Conservation (phyloP, 1,140 invertebrate genomes). For the Cyrtorhinus lividipennis region DNA sequence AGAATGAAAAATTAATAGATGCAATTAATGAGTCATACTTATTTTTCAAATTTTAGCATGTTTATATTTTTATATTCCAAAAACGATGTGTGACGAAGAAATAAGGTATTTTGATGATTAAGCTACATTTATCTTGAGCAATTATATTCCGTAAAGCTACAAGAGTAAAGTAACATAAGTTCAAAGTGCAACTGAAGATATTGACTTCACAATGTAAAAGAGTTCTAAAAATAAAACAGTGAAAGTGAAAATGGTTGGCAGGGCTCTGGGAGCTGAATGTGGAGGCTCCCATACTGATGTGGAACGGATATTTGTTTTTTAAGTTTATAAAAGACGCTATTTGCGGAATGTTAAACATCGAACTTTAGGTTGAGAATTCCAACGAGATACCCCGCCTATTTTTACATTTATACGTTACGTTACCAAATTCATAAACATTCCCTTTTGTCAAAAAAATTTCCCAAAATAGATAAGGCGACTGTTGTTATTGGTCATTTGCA, state of each 20-base stretch:
- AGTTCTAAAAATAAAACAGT: too few relatives aligned
- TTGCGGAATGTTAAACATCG: neutral
- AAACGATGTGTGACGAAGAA: too few relatives aligned
- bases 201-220: neutral
- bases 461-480: too few relatives aligned
- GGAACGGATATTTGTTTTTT: too few relatives aligned
- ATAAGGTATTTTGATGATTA: neutral
- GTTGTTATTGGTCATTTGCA: too few relatives aligned
- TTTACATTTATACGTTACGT: neutral
- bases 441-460: too few relatives aligned
- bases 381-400: neutral
- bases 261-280: neutral
- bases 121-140: neutral
- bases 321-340: neutral
- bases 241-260: neutral
- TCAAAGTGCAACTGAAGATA: neutral
- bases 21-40: too few relatives aligned
- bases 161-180: neutral
- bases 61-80: too few relatives aligned
- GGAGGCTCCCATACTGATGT: neutral
- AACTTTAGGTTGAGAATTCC: neutral
- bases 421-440: too few relatives aligned
- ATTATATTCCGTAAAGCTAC: neutral
- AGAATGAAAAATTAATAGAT: too few relatives aligned
- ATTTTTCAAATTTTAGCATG: too few relatives aligned